phyloP scores from a whole-genome alignment of 2,113 vertebrate species.

The Acinonyx jubatus region DNA sequence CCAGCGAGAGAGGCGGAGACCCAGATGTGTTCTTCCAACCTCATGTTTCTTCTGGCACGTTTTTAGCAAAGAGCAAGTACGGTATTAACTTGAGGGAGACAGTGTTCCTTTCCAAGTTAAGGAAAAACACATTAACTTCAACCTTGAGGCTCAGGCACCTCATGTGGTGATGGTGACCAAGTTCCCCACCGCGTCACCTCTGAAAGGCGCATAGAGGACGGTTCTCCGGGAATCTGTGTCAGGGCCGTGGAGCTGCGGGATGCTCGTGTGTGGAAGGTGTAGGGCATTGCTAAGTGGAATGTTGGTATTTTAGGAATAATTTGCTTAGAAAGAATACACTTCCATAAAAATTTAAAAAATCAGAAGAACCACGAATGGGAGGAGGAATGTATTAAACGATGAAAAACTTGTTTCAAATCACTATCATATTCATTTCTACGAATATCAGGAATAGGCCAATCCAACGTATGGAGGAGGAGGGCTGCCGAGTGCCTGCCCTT shows the following conservation, averaged over 20 bases:
- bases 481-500: background rate
- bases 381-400: background rate
- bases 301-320: background rate
- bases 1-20: background rate
- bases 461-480: background rate
- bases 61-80: background rate
- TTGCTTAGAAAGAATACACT: conserved; percentile 28
- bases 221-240: background rate
- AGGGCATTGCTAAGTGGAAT: background rate
- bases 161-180: background rate
- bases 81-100: background rate
- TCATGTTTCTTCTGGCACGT: background rate
- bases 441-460: background rate
- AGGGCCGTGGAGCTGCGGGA: background rate
- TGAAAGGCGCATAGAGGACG: background rate
- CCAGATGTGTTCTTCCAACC: background rate
- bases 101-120: background rate
- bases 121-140: background rate
- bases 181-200: fast-evolving
- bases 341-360: background rate
- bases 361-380: background rate
- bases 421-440: background rate
- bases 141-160: background rate
- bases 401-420: background rate
- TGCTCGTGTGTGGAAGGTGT: fast-evolving